Evolutionary conservation across 2,888 invertebrate genomes (phyloP).

Genomic region (Andrena trimmerana): DNA sequence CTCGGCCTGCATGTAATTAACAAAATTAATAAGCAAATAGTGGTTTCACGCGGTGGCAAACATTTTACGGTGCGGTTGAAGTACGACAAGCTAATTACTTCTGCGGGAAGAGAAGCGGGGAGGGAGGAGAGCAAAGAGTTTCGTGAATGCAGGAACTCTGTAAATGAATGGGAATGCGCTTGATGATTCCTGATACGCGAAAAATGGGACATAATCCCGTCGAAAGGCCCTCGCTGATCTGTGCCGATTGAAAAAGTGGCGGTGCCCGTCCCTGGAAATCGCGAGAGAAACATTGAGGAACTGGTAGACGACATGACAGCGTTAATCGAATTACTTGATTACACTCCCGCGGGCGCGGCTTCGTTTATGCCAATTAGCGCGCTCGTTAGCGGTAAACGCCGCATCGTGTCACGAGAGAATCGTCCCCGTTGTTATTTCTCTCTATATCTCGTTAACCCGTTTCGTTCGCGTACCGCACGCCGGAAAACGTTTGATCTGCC

Average conservation of each 20-base stretch:
- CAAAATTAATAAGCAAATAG: conserved; percentile 1
- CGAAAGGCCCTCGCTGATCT: no score
- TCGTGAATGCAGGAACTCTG: no score
- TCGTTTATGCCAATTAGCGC: conserved; percentile 78
- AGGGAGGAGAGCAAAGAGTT: no score
- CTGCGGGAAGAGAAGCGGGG: no score
- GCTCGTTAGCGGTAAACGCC: conserved; percentile 77
- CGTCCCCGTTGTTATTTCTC: conserved; percentile 64
- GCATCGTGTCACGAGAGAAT: conserved; percentile 65
- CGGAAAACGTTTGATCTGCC: conserved; percentile 50
- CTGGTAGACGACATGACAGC: conserved; percentile 48
- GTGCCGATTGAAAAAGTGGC: not conserved
- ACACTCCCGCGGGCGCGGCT: conserved; percentile 68
- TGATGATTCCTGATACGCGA: no score
- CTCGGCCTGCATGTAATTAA: not conserved
- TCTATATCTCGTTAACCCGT: conserved; percentile 57
- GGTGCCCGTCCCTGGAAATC: conserved; percentile 4
- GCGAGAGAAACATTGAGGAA: conserved; percentile 50
- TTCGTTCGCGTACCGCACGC: conserved; percentile 26
- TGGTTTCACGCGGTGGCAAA: not conserved
- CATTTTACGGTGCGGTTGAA: no score
- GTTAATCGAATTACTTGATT: conserved; percentile 68
- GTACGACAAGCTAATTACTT: no score
- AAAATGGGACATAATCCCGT: no score
- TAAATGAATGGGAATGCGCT: no score